These are phyloP conservation scores for Abrostola tripartita DNA, from an alignment of 2,888 invertebrate genomes.

Conservation along the genomic window DNA sequence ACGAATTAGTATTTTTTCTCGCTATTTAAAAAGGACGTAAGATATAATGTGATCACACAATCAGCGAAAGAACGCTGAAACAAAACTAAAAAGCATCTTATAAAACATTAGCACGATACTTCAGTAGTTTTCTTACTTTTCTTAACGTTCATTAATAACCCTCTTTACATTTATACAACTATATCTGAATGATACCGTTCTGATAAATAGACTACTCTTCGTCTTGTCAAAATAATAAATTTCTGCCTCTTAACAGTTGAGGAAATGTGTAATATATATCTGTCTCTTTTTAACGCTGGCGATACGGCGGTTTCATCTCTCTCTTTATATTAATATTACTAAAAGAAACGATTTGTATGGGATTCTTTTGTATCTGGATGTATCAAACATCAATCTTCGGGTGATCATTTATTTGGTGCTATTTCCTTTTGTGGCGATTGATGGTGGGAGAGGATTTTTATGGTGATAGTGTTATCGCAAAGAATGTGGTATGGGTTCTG, in stretches of 20 bases:
- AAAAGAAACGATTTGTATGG: constrained; percentile 49
- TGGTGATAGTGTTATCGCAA: background rate
- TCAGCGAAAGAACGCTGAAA: background rate
- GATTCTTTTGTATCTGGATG: constrained; percentile 41
- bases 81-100: background rate
- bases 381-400: constrained; percentile 52
- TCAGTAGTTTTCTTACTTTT: constrained; percentile 24
- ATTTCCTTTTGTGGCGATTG: constrained; percentile 35
- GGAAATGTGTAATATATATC: constrained; percentile 26
- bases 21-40: background rate
- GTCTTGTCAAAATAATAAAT: constrained; percentile 60
- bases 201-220: constrained; percentile 59
- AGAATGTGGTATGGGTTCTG: background rate
- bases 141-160: constrained; percentile 43
- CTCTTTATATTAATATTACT: constrained; percentile 42
- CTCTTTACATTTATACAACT: constrained; percentile 47
- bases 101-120: background rate
- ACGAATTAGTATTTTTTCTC: no score
- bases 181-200: constrained; percentile 40
- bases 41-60: background rate
- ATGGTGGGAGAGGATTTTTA: constrained; percentile 39
- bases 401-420: constrained; percentile 43
- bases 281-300: constrained; percentile 21
- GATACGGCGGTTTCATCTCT: constrained; percentile 24
- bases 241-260: constrained; percentile 45